These are phyloP conservation scores for Leptinotarsa rubiginosa DNA, from an alignment of 2,888 invertebrate genomes.

Conservation along the genomic window DNA sequence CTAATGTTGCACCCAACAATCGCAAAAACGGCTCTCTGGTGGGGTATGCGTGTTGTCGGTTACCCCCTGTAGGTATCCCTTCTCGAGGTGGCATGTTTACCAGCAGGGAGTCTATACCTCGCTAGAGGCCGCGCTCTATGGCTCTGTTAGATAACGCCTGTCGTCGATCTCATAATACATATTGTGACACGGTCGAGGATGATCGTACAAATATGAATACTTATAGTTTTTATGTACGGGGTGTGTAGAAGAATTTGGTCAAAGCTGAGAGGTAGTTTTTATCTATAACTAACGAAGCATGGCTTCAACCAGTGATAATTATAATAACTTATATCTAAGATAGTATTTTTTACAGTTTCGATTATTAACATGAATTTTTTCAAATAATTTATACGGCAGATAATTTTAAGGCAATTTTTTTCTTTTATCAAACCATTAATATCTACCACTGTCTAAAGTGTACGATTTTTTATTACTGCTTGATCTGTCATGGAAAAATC, in stretches of 20 bases:
- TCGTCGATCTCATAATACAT: slow-evolving; percentile 39
- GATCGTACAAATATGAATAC: slow-evolving; percentile 30
- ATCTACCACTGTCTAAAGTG: too few species aligned
- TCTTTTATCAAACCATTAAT: too few species aligned
- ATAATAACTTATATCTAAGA: too few species aligned
- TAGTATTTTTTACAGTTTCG: too few species aligned
- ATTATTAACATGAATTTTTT: too few species aligned
- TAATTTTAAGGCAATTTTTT: too few species aligned
- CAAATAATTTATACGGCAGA: too few species aligned
- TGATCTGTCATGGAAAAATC: too few species aligned
- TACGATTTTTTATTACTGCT: too few species aligned
- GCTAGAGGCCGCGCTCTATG: slow-evolving; percentile 21
- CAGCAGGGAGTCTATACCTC: slow-evolving; percentile 43
- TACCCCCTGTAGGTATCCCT: slow-evolving; percentile 51
- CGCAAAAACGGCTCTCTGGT: slow-evolving; percentile 47
- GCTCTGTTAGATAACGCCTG: slow-evolving; percentile 36
- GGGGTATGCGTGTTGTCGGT: slow-evolving; percentile 48
- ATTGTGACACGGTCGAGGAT: slow-evolving; percentile 33
- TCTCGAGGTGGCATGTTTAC: slow-evolving; percentile 55
- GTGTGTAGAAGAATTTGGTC: not conserved
- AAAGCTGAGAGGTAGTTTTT: too few species aligned
- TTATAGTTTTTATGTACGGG: slow-evolving; percentile 2
- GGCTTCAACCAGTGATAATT: too few species aligned
- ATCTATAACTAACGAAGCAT: too few species aligned
- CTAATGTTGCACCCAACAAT: slow-evolving; percentile 42